Percentiles rank a stretch among this genome's conserved stretches.
Evolutionary conservation across 2,888 invertebrate genomes (phyloP).

Genomic region (Mylabris sibirica): DNA sequence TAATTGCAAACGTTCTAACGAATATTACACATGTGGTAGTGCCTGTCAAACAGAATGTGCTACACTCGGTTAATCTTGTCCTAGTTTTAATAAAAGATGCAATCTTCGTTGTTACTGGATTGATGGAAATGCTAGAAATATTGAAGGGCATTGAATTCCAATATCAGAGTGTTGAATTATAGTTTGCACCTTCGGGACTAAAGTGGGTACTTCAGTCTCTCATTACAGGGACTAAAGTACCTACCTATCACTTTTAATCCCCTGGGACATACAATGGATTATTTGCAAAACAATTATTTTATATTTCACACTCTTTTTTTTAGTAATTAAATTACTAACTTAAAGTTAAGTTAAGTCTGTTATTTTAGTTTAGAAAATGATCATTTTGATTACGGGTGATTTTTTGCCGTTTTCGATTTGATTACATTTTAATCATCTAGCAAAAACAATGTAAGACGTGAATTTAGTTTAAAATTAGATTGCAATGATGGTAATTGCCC

Average conservation of each 20-base stretch:
- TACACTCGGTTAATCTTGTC: constrained; percentile 42
- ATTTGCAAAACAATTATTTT: no score
- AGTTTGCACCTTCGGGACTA: no score
- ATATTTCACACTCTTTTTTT: not conserved
- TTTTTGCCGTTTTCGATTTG: no score
- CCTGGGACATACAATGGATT: no score
- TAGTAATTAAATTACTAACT: not conserved
- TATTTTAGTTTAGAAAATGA: no score
- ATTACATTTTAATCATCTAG: no score
- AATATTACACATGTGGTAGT: constrained; percentile 47
- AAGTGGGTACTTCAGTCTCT: no score
- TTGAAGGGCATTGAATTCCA: constrained; percentile 42
- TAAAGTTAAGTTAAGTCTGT: no score
- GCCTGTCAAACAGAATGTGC: constrained; percentile 47
- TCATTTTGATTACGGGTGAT: no score
- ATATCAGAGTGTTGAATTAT: constrained; percentile 32
- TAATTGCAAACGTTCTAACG: constrained; percentile 41
- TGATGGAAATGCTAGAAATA: constrained; percentile 44
- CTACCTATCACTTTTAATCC: no score
- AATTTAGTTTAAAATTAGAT: not conserved
- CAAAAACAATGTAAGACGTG: not conserved
- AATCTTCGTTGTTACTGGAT: constrained; percentile 46
- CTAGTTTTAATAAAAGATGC: constrained; percentile 44
- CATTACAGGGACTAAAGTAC: no score
- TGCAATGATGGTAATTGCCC: not conserved